Evolutionary conservation across 2,113 vertebrate species (phyloP), one percentile per base, ranked within the genome.

Genomic region (Phodopus roborovskii): DNA sequence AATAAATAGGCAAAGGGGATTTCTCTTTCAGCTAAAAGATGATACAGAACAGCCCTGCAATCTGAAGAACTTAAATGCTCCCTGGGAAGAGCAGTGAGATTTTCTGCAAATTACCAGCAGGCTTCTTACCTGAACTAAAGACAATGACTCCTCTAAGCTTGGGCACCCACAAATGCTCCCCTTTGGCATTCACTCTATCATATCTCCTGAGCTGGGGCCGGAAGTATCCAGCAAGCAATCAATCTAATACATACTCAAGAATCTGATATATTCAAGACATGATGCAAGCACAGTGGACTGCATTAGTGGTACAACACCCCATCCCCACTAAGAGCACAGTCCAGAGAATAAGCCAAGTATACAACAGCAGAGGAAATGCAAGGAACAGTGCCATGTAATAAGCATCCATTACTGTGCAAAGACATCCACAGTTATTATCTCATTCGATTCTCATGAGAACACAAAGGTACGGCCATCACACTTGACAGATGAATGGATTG

Each of bases 401-500:
- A 90, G 74, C 30, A 78, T 15, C 77, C 83, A 42, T 8, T 71
- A 86, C 48, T 15, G 9, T 66, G 39, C 24, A 70, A 70, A 95
- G 74, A 60, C 71, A 58, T 94, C 45, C 68, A 45, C 19, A 16
- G 64, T 36, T 78, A 36, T 60, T 60, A 64, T 45, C 88, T 94
- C 78, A 78, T 77, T 75, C 30, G 7, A n/a, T 53, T 64, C 58
- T 92, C 30, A 64, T 0, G 24, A 60, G 11, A 92, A 84, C 83
- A 93, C 16, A 74, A 45, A 92, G 90, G 86, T 45, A n/a, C 19
- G 56, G 64, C 22, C 13, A 90, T 33, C 56, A 89, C 70, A 75
- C 20, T 79, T 90, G 82, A 92, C 3, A 90, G 84, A 68, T 19
- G 26, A 96, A 48, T 45, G 95, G 85, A 92, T 22, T 70, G 70